Evolutionary conservation across 2,113 vertebrate species (phyloP).

Genomic region (Sigmodon hispidus): DNA sequence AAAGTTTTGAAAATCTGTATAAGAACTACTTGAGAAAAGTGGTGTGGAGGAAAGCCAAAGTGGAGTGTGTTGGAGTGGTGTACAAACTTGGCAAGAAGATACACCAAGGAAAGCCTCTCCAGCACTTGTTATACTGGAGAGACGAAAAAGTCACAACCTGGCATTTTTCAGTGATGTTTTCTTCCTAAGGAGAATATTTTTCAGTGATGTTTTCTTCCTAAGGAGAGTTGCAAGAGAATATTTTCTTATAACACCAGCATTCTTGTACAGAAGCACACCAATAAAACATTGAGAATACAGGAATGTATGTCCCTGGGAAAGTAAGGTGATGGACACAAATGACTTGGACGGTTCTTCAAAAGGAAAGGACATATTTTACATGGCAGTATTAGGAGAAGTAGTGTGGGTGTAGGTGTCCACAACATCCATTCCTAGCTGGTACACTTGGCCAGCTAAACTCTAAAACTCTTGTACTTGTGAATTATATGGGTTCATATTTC

Average conservation of each 20-base stretch:
- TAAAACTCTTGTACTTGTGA: background rate
- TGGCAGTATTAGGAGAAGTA: background rate
- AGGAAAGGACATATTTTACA: background rate
- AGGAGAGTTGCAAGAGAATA: background rate
- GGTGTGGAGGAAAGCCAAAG: background rate
- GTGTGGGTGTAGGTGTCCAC: fast-evolving
- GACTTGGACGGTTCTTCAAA: background rate
- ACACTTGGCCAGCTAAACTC: background rate
- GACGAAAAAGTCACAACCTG: background rate
- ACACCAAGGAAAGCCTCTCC: background rate
- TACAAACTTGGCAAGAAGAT: background rate
- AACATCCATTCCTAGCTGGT: background rate
- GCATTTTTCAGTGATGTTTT: slow-evolving; percentile 12
- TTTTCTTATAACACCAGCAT: background rate
- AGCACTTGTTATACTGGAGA: background rate
- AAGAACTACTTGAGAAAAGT: background rate
- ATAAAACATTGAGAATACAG: background rate
- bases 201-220: background rate
- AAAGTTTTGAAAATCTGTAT: background rate
- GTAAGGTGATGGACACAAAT: background rate
- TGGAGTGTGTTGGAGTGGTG: background rate
- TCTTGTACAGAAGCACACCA: background rate
- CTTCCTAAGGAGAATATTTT: background rate
- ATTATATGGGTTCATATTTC: background rate
- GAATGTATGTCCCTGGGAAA: background rate